Evolutionary conservation across 2,797 vertebrate genomes (phyloP), one percentile per base, ranked within the genome.

Genomic region (Sylvilagus floridanus): DNA sequence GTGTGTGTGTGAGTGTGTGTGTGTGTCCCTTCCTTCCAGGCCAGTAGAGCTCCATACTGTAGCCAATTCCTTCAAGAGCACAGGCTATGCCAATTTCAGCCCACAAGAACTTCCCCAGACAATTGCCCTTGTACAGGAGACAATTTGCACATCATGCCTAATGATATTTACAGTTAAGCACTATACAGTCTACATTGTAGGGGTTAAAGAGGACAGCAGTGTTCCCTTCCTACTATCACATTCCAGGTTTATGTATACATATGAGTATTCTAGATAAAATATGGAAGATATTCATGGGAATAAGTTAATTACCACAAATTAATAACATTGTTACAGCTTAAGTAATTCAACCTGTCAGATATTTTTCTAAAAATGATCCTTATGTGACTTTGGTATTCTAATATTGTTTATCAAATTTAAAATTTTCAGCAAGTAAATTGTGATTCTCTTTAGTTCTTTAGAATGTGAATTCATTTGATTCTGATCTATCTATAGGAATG

Each of bases 381-480:
- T 91, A 22, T 26, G 19, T 57, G 21, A 62, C 14, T 13, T 65
- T 8, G 10, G 83, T 21, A 2, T 69, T 2, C 50, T 60, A 82
- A 83, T 63, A 57, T 17, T 77, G 85, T 93, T 75, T 4, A 90
- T 37, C 3, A 57, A 50, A 12, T 73, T 71, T 17, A 75, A 35
- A 78, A 73, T 84, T 95, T 78, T 92, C 16, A 60, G 32, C 77
- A 84, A 65, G 42, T 89, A 16, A 82, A 75, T 16, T 93, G 57
- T 88, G 22, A 90, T 75, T 5, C 1, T 5, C 2, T 94, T 81
- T 77, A n/a, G 3, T 26, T 75, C 12, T 92, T 92, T 47, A 66
- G 83, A 89, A 73, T 85, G 77, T 78, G 90, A 37, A 9, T 83
- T 93, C 66, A 32, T 9, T 90, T 65, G 13, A 71, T 90, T 93